Conservation (phyloP, 2,797 vertebrate genomes). For the Gallinago solitaria region DNA sequence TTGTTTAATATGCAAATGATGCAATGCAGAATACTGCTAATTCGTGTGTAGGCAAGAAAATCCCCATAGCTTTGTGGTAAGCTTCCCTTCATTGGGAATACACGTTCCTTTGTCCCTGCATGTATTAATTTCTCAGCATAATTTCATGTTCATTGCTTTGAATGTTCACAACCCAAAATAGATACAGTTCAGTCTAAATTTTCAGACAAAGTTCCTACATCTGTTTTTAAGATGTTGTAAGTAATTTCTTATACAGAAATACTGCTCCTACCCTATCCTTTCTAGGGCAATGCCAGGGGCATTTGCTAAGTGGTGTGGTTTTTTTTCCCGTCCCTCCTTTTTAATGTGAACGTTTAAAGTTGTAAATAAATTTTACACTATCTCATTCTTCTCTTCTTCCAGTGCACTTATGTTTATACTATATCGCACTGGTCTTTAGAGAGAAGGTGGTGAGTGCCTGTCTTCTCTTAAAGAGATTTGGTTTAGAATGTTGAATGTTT, state of each 20-base stretch:
- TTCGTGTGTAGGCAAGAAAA: neutral
- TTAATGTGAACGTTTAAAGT: neutral
- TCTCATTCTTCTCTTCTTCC: neutral
- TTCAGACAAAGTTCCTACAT: neutral
- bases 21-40: neutral
- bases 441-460: neutral
- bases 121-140: neutral
- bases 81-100: neutral
- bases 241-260: neutral
- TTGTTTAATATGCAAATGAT: slow-evolving; percentile 49
- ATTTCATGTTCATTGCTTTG: neutral
- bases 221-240: neutral
- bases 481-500: neutral
- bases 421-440: neutral
- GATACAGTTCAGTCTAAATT: neutral
- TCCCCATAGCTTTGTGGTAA: neutral
- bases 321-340: neutral
- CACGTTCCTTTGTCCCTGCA: neutral
- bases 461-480: neutral
- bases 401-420: neutral
- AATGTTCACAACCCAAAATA: neutral
- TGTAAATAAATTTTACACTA: neutral
- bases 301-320: neutral
- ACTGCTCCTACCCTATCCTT: neutral
- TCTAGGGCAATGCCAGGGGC: neutral